These are phyloP conservation scores for Chaenocephalus aceratus DNA, from an alignment of 2,113 vertebrate species.

Conservation along the genomic window DNA sequence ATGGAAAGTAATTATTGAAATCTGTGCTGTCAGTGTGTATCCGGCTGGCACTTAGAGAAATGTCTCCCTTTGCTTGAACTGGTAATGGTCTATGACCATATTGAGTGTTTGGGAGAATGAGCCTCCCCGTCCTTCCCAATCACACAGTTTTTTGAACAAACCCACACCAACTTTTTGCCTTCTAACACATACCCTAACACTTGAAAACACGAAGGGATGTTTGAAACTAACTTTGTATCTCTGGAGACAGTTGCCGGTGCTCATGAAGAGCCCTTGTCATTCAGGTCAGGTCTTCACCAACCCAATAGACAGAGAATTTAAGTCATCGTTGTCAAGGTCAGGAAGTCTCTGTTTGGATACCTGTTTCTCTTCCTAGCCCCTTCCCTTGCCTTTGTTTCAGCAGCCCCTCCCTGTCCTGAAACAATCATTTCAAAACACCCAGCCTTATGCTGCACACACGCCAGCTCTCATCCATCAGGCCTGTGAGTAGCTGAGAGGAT, in stretches of 20 bases:
- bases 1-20: conserved; percentile 62
- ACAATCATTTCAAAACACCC: conserved; percentile 47
- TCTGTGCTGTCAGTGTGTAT: conserved; percentile 49
- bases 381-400: background rate
- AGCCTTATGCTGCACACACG: conserved; percentile 20
- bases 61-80: conserved; percentile 44
- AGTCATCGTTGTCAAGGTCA: conserved; percentile 58
- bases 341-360: conserved; percentile 44
- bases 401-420: conserved; percentile 23
- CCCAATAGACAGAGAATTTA: conserved; percentile 40
- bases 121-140: conserved; percentile 25
- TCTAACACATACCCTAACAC: background rate
- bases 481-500: conserved; percentile 41
- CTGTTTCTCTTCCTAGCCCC: conserved; percentile 33
- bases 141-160: conserved; percentile 21
- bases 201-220: conserved; percentile 30
- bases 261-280: conserved; percentile 36
- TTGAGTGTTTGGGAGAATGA: conserved; percentile 44
- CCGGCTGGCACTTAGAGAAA: conserved; percentile 45
- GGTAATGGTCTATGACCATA: conserved; percentile 61
- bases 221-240: conserved; percentile 36
- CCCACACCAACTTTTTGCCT: background rate
- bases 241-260: conserved; percentile 29
- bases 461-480: conserved; percentile 51
- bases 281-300: conserved; percentile 56